phyloP scores from a whole-genome alignment of 2,888 invertebrate species.

The Abscondita cerata region DNA sequence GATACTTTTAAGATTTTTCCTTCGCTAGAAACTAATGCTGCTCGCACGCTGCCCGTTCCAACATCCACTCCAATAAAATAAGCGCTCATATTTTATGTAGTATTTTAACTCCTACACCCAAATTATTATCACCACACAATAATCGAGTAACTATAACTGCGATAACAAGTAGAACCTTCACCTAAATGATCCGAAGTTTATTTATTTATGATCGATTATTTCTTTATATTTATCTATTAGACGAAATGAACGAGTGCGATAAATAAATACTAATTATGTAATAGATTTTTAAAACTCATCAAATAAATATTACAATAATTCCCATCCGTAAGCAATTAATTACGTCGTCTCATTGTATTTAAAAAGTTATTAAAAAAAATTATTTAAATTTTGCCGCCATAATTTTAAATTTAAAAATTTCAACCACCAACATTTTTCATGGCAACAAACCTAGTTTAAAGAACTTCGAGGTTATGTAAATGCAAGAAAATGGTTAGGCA shows the following conservation, averaged over 20 bases:
- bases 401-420: not conserved
- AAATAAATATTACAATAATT: too few species aligned
- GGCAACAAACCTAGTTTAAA: not conserved
- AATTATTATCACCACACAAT: too few species aligned
- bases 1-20: slow-evolving; percentile 73
- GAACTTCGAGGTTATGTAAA: not conserved
- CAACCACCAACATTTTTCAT: too few species aligned
- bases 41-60: slow-evolving; percentile 90
- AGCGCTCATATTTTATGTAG: slow-evolving; percentile 24
- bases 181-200: too few species aligned
- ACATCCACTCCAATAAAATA: slow-evolving; percentile 91
- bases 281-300: too few species aligned
- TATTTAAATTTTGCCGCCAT: not conserved
- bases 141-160: too few species aligned
- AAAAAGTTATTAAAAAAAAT: not conserved
- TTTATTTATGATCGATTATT: too few species aligned
- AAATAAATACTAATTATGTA: too few species aligned
- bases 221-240: too few species aligned
- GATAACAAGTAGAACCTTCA: too few species aligned
- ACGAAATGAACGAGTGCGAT: too few species aligned
- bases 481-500: slow-evolving; percentile 52
- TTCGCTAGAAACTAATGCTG: slow-evolving; percentile 74
- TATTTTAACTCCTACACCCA: too few species aligned
- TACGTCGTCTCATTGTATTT: not conserved
- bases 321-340: not conserved